Percentiles rank a stretch among this genome's conserved stretches.
Conservation (phyloP, 2,113 vertebrate species). For the Pleuronectes platessa region DNA sequence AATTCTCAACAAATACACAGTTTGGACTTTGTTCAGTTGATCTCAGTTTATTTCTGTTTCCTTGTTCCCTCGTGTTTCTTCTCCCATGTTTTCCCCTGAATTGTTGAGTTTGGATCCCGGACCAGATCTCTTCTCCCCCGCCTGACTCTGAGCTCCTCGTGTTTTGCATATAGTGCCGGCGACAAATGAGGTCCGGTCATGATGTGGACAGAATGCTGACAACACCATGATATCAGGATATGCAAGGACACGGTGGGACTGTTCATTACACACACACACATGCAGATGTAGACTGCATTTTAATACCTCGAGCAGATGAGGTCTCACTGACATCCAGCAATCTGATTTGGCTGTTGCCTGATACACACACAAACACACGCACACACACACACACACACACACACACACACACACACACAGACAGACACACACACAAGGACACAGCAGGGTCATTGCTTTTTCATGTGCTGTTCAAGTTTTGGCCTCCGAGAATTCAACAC, state of each 20-base stretch:
- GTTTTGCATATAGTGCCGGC: constrained; percentile 13
- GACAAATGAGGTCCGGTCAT: constrained; percentile 20
- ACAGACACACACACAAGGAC: neutral
- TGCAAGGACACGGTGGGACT: constrained; percentile 12
- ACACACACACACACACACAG: constrained; percentile 2
- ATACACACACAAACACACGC: constrained; percentile 6
- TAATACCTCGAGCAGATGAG: constrained; percentile 9
- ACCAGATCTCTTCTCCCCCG: too few species aligned
- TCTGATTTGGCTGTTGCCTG: constrained; percentile 14
- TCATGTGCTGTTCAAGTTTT: constrained; percentile 44
- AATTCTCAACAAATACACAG: too few species aligned
- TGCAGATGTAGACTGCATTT: constrained; percentile 7
- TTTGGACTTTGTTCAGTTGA: too few species aligned
- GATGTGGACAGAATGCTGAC: constrained; percentile 47
- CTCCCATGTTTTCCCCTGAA: too few species aligned
- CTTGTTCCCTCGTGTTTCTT: too few species aligned
- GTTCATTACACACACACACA: constrained; percentile 1
- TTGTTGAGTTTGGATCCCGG: too few species aligned
- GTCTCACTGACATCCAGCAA: constrained; percentile 6
- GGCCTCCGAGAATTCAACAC: constrained; percentile 18
- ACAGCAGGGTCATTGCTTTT: constrained; percentile 18
- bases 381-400: neutral
- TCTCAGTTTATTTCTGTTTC: neutral
- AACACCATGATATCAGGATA: constrained; percentile 2
- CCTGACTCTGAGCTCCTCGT: neutral